Percentiles rank a stretch among this genome's conserved stretches.
phyloP scores from a whole-genome alignment of 2,113 vertebrate species.

The Agelaius tricolor region DNA sequence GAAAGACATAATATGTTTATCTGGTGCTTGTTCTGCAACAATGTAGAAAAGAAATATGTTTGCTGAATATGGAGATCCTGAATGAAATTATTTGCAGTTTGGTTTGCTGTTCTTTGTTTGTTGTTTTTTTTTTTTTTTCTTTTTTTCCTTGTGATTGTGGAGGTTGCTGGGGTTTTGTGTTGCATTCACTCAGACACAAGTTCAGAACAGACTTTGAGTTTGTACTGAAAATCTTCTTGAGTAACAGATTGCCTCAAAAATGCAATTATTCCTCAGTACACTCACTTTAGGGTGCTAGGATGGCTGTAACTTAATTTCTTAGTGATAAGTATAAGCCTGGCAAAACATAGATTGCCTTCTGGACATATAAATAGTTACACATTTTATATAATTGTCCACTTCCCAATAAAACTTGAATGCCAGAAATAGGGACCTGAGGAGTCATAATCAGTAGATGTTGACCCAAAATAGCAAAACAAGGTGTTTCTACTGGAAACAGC shows the following conservation, averaged over 20 bases:
- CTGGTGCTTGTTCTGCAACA: neutral
- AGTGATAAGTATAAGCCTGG: neutral
- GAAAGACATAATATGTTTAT: neutral
- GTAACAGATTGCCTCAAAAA: neutral
- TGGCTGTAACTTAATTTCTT: neutral
- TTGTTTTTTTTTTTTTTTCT: neutral
- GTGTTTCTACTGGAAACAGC: neutral
- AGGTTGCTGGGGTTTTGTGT: rapidly evolving
- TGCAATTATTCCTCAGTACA: neutral
- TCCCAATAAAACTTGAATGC: neutral
- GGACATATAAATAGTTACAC: neutral
- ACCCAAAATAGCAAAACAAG: neutral
- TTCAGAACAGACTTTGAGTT: neutral
- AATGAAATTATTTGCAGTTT: rapidly evolving
- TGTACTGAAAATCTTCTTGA: neutral
- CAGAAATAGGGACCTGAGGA: neutral
- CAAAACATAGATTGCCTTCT: neutral
- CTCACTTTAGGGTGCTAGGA: neutral
- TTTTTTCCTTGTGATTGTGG: neutral
- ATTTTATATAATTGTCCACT: neutral
- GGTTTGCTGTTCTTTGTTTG: neutral
- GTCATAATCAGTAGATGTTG: neutral
- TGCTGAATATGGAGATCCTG: neutral
- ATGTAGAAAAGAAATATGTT: neutral
- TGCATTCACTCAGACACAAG: neutral